phyloP scores from a whole-genome alignment of 2,113 vertebrate genomes.

The Phrynocephalus versicolor region DNA sequence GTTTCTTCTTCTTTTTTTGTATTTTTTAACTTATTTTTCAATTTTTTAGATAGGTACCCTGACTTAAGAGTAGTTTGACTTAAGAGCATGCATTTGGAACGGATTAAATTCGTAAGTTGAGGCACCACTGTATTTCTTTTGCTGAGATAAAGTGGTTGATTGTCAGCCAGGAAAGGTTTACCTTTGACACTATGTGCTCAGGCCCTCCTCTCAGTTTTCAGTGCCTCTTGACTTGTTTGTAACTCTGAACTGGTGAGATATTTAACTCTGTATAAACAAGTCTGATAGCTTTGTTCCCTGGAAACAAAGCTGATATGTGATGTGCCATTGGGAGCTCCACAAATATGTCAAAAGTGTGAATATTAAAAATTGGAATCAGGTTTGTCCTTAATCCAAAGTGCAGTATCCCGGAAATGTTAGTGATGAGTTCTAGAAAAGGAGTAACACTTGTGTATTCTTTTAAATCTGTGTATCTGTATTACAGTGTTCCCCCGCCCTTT shows the following conservation, averaged over 20 bases:
- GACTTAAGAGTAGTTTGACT: no score
- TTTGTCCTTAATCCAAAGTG: neutral
- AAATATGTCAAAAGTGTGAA: constrained; percentile 5
- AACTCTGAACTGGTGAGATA: neutral
- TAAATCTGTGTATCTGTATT: neutral
- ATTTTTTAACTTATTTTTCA: no score
- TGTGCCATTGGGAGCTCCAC: neutral
- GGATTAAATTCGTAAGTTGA: no score
- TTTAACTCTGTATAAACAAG: neutral
- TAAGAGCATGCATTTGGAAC: no score
- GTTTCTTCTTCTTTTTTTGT: no score
- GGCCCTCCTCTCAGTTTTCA: neutral
- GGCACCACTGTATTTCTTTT: no score
- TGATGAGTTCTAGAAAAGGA: neutral
- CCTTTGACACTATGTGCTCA: neutral
- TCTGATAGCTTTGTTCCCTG: neutral
- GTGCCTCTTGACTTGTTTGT: neutral
- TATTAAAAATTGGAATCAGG: neutral
- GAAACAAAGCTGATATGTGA: rapidly evolving
- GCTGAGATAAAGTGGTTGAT: neutral
- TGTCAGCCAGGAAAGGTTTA: neutral
- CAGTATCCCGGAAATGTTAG: neutral
- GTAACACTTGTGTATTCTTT: neutral
- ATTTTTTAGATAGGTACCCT: no score
- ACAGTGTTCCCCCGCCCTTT: no score